Evolutionary conservation across 2,797 vertebrate genomes (phyloP).

Genomic region (Meriones psammophilus): DNA sequence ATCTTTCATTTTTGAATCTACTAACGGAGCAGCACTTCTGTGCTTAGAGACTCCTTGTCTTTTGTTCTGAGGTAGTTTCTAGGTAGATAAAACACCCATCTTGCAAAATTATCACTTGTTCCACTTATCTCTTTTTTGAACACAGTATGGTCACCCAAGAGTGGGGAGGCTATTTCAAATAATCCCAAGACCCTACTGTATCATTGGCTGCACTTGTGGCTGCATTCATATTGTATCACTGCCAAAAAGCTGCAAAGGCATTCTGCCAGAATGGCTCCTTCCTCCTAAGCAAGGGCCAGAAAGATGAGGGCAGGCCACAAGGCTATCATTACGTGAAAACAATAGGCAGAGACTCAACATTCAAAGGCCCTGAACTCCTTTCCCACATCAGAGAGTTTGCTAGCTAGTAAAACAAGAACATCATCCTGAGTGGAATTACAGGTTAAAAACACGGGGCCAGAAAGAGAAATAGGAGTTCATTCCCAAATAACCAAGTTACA

Average conservation of each 20-base stretch:
- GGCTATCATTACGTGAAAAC: conserved; percentile 68
- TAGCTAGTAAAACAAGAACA: not conserved
- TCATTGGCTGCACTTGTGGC: not conserved
- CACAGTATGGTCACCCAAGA: not conserved
- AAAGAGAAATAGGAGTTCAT: not conserved
- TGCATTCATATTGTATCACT: not conserved
- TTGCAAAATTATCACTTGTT: conserved; percentile 38
- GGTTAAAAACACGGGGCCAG: not conserved
- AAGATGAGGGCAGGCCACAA: conserved; percentile 46
- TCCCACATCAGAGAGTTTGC: conserved; percentile 3
- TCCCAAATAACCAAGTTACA: not conserved
- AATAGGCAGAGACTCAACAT: not conserved
- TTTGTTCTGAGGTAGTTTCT: conserved; percentile 57
- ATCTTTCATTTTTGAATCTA: conserved; percentile 36
- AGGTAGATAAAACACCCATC: conserved; percentile 45
- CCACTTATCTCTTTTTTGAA: not conserved
- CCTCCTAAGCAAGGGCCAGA: not conserved
- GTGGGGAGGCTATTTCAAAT: not conserved
- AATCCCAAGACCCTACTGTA: not conserved
- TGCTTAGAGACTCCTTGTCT: conserved; percentile 49
- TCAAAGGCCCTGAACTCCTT: conserved; percentile 16
- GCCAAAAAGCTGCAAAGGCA: conserved; percentile 45
- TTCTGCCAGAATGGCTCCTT: conserved; percentile 53
- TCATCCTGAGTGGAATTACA: conserved; percentile 2
- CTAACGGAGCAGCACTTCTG: not conserved